Evolutionary conservation across 2,888 invertebrate genomes (phyloP).

Genomic region (Stegana nigrithorax): DNA sequence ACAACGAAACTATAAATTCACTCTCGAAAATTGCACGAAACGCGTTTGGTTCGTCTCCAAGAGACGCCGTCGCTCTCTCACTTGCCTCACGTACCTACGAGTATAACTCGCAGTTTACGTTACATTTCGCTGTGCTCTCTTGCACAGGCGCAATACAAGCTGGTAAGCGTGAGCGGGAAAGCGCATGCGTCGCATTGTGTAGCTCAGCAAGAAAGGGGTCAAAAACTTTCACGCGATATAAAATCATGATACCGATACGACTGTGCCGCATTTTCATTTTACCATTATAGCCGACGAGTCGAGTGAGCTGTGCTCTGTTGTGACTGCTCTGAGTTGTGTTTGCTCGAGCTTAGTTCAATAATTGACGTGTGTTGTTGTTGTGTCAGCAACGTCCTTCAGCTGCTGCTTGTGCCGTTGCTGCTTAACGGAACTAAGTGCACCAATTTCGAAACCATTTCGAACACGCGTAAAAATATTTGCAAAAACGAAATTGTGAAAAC

Average conservation of each 20-base stretch:
- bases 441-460: conserved; percentile 35
- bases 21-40: conserved; percentile 11
- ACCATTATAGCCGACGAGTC: conserved; percentile 66
- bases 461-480: conserved; percentile 25
- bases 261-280: conserved; percentile 69
- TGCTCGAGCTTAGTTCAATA: conserved; percentile 1
- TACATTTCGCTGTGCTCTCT: background rate
- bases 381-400: conserved; percentile 17
- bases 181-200: too few relatives aligned
- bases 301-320: conserved; percentile 26
- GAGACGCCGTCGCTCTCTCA: too few relatives aligned
- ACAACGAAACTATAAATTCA: conserved; percentile 19
- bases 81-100: too few relatives aligned
- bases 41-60: background rate
- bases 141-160: background rate
- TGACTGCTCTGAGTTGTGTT: conserved; percentile 11
- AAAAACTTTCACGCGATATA: conserved; percentile 71
- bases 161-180: background rate
- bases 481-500: too few relatives aligned
- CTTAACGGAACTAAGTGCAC: conserved; percentile 7
- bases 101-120: too few relatives aligned
- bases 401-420: conserved; percentile 21
- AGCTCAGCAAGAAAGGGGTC: conserved; percentile 70
- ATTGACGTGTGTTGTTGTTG: too few relatives aligned
- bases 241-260: conserved; percentile 68